Evolutionary conservation across 2,888 invertebrate genomes (phyloP), one percentile per base, ranked within the genome.

Genomic region (Zaprionus lineosus): DNA sequence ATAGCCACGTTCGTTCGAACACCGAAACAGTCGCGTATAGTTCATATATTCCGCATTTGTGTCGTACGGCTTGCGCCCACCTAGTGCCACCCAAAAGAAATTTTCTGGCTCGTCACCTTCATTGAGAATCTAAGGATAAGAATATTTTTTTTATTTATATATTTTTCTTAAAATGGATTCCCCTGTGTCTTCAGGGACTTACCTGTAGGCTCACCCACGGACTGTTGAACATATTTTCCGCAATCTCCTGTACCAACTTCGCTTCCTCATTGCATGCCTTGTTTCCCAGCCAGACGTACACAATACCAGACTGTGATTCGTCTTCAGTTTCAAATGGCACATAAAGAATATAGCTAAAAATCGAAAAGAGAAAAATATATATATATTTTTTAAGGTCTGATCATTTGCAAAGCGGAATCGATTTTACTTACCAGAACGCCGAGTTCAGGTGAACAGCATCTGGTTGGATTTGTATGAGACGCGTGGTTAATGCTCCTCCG

Each of bases 1-100:
- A 91, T 98, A 99, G 3, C 99, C 99, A 89, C 98, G 98, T 88
- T 99, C 99, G 90, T 99, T 99, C 36, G 99, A 99, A 90, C 99
- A 99, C 48, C 99, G 93, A 91, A 99, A 99, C 28, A 99, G 92
- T 40, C 99, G 92, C 1, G 98, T 97, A 90, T 93, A 96, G 86
- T 96, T 93, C 94, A 99, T 98, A 88, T 95, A 99, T 31, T 95
- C 95, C 0, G 97, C 97, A 86, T 96, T 94, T 3, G 92, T 92
- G 55, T 98, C 98, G 89, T 98, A 97, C 0, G 94, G 93, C 89
- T 97, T 97, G 83, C 94, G 94, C 0, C 98, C 98, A 48, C 97
- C 96, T 19, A 98, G 91, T n/a, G 95, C 98, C 33, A 97, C 95
- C 98, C 98, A 99, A 91, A 98, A 98, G 92, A 98, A 98, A 88